These are phyloP conservation scores for Aulostomus chinensis DNA, from an alignment of 2,797 vertebrate genomes.

Conservation along the genomic window DNA sequence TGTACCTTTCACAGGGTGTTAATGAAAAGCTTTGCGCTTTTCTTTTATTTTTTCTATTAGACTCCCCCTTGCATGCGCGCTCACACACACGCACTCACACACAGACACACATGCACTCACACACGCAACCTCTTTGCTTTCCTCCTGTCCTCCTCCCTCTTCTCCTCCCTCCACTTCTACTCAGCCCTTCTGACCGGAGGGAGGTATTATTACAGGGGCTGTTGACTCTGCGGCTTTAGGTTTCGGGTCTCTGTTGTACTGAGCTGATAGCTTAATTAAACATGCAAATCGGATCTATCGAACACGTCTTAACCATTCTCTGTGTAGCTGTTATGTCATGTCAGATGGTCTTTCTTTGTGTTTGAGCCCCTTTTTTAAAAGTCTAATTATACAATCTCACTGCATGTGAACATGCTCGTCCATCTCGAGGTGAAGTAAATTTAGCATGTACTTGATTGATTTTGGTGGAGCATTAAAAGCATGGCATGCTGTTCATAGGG, in stretches of 20 bases:
- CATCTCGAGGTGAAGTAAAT: constrained; percentile 55
- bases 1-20: constrained; percentile 91
- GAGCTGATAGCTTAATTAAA: constrained; percentile 85
- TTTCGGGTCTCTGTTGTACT: constrained; percentile 79
- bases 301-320: constrained; percentile 70
- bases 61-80: too few relatives aligned
- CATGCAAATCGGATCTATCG: constrained; percentile 84
- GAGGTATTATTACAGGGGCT: constrained; percentile 85
- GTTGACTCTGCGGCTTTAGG: constrained; percentile 89
- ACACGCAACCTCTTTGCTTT: constrained; percentile 57
- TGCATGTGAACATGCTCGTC: constrained; percentile 49
- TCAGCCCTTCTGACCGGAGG: constrained; percentile 74
- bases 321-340: constrained; percentile 65
- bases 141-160: constrained; percentile 57
- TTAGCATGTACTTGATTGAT: constrained; percentile 47
- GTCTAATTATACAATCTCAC: constrained; percentile 57
- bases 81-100: too few relatives aligned
- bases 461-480: constrained; percentile 12
- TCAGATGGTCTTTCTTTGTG: constrained; percentile 66
- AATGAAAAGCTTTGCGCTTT: constrained; percentile 93
- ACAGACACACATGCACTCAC: constrained; percentile 60
- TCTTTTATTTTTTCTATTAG: too few relatives aligned
- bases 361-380: constrained; percentile 39
- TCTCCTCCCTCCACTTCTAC: constrained; percentile 57
- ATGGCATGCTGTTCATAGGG: background rate